Evolutionary conservation across 2,113 vertebrate genomes (phyloP).

Genomic region (Antigone vipio): DNA sequence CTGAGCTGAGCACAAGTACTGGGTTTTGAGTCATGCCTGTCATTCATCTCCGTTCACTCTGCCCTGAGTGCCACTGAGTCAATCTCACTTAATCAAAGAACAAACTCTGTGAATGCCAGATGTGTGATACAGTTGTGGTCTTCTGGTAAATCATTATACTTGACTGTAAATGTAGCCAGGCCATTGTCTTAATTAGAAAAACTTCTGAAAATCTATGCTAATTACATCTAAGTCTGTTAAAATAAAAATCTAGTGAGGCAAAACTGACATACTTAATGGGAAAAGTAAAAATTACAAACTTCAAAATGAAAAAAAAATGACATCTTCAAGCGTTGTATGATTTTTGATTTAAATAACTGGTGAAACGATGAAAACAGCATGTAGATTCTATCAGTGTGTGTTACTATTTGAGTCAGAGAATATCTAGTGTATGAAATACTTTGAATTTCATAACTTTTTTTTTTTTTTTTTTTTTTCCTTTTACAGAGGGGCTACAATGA

Average conservation of each 20-base stretch:
- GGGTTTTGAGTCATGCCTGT: background rate
- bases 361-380: background rate
- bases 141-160: background rate
- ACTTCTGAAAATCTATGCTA: background rate
- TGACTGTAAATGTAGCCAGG: background rate
- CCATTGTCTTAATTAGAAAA: background rate
- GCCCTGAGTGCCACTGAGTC: background rate
- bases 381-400: background rate
- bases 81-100: background rate
- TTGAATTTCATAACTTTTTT: background rate
- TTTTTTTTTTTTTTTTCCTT: background rate
- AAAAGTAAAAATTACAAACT: background rate
- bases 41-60: background rate
- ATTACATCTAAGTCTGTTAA: background rate
- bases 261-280: background rate
- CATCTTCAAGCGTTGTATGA: background rate
- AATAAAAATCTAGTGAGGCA: background rate
- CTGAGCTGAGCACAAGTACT: background rate
- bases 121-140: background rate
- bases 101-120: background rate
- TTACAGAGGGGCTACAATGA: constrained; percentile 93
- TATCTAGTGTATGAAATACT: background rate
- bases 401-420: background rate
- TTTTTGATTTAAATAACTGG: background rate
- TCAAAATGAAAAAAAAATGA: background rate